Conservation (phyloP, 37 sponge, comb jelly and placozoan species). For the Cliona cf. orientalis region DNA sequence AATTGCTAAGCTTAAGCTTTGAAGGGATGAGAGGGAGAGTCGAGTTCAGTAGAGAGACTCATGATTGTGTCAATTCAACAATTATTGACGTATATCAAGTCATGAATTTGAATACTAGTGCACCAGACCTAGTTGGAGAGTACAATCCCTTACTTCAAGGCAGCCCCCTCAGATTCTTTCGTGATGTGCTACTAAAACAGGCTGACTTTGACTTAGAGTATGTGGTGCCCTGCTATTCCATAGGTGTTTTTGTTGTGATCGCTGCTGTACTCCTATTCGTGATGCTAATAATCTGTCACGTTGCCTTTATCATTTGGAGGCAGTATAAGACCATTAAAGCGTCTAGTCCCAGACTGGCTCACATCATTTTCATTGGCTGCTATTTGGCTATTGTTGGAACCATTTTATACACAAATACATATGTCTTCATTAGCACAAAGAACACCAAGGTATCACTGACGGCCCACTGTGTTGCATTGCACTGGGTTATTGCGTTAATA, state of each 20-base stretch:
- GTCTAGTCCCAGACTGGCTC: slow-evolving; percentile 28
- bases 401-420: neutral
- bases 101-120: too few species aligned
- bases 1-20: neutral
- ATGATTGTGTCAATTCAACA: neutral
- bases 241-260: neutral
- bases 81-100: neutral
- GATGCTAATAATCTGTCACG: neutral
- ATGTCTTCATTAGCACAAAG: neutral
- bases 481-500: neutral
- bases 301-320: neutral
- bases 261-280: neutral
- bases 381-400: neutral
- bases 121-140: too few species aligned
- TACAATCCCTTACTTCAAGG: too few species aligned
- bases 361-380: slow-evolving; percentile 39
- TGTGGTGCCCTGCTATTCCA: neutral
- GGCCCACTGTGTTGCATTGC: neutral
- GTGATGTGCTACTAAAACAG: neutral
- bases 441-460: neutral
- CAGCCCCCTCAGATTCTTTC: too few species aligned
- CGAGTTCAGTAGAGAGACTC: neutral
- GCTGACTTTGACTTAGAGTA: neutral
- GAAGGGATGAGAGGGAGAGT: neutral
- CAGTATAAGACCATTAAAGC: slow-evolving; percentile 15